phyloP scores from a whole-genome alignment of 2,888 invertebrate genomes.

The Ethmia dodecea region DNA sequence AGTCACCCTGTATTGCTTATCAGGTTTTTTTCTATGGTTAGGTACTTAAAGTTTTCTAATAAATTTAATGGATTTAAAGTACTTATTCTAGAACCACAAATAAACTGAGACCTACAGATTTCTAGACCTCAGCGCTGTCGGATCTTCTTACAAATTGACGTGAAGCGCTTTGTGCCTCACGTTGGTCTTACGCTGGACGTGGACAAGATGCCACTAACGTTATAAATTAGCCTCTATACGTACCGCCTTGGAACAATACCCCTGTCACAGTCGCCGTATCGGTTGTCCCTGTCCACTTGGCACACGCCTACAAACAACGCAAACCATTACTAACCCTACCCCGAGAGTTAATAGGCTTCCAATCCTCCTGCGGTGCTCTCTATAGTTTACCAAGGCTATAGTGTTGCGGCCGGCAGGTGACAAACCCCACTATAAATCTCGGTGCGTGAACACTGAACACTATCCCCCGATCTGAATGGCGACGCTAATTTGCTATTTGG shows the following conservation, averaged over 20 bases:
- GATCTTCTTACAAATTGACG: too few relatives aligned
- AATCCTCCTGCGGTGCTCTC: constrained; percentile 24
- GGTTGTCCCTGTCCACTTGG: constrained; percentile 51
- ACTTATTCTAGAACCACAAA: too few relatives aligned
- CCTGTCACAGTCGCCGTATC: constrained; percentile 61
- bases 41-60: too few relatives aligned
- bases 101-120: too few relatives aligned
- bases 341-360: constrained; percentile 23
- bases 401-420: constrained; percentile 67
- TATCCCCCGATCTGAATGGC: constrained; percentile 49
- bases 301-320: constrained; percentile 23
- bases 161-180: too few relatives aligned
- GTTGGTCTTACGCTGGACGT: too few relatives aligned
- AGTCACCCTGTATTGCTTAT: too few relatives aligned
- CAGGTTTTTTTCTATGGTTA: too few relatives aligned
- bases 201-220: too few relatives aligned
- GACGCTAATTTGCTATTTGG: constrained; percentile 47
- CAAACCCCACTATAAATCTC: constrained; percentile 63
- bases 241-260: constrained; percentile 59
- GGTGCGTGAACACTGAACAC: constrained; percentile 48
- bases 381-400: constrained; percentile 30
- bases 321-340: constrained; percentile 27
- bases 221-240: constrained; percentile 68
- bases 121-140: too few relatives aligned
- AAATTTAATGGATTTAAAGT: too few relatives aligned